Evolutionary conservation across 2,888 invertebrate species (phyloP), one percentile per base, ranked within the genome.

Genomic region (Phytoseiulus persimilis): DNA sequence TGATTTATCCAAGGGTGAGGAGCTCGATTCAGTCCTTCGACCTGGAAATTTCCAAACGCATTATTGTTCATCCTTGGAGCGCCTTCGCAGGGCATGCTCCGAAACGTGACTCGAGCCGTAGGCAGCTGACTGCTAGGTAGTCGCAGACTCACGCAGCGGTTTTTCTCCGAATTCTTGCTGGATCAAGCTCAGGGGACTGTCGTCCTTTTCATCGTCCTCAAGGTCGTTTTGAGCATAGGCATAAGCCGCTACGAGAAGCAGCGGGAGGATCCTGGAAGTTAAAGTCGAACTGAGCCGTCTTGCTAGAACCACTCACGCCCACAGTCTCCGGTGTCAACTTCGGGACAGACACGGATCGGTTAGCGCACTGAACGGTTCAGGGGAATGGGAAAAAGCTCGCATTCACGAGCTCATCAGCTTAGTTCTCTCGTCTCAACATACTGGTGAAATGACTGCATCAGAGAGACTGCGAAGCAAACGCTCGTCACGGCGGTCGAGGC

Each of bases 171-270:
- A 87, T 32, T 87, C 87, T 33, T 87, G 87, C 31, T 87, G 87
- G 23, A 87, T 87, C 87, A 87, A 87, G 87, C 87, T 87, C n/a
- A 87, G 87, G 11, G 87, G 87, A 45, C 87, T 87, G 87, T 87
- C 87, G n/a, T 32, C 33, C 31, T 87, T 32, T n/a, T 33, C 87
- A n/a, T 87, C 87, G 45, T 87, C 87, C 5, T 87, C 33, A 87
- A 87, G 87, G 32, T 87, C 87, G 31, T 87, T 87, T 45, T 87
- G 87, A 9, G 87, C 87, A 31, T 87, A 87, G 33, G 87, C 87
- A 45, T 87, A 87, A 33, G 87, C 87, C 32, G 39, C 87, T 33
- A 87, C 87, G 28, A 87, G 32, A 18, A 87, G 87, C 33, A 87
- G 28, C 33, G 87, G 87, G n/a, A 87, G 87, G 33, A 87, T 33